Conservation (phyloP, 2,797 vertebrate genomes). For the Phoeniculus purpureus region DNA sequence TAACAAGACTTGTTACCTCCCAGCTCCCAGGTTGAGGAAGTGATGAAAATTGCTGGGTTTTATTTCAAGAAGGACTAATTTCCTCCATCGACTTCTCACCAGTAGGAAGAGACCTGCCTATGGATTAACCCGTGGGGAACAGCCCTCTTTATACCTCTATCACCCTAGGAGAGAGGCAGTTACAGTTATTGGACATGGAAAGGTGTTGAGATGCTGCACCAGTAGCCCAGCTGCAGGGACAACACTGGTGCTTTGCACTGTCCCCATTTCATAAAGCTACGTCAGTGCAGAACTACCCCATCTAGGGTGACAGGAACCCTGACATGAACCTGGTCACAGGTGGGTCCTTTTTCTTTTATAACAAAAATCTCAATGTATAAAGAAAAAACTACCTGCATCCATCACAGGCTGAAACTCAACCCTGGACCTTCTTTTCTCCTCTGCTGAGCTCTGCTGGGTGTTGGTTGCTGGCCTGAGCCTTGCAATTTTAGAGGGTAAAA, state of each 20-base stretch:
- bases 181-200: background rate
- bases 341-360: background rate
- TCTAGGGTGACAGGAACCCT: background rate
- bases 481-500: background rate
- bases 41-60: background rate
- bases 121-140: background rate
- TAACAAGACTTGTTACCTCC: background rate
- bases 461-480: background rate
- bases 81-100: background rate
- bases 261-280: background rate
- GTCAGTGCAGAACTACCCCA: background rate
- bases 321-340: rapidly evolving
- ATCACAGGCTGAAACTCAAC: background rate
- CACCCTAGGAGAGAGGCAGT: background rate
- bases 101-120: background rate
- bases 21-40: background rate
- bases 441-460: background rate
- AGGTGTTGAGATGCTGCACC: background rate
- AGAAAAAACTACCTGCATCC: background rate
- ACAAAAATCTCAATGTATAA: background rate
- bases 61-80: background rate
- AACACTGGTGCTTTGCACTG: background rate
- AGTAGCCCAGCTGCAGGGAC: background rate
- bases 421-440: background rate
- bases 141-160: too few relatives aligned